Evolutionary conservation across 1,140 invertebrate species (phyloP).

Genomic region (Paralvinella palmiformis): DNA sequence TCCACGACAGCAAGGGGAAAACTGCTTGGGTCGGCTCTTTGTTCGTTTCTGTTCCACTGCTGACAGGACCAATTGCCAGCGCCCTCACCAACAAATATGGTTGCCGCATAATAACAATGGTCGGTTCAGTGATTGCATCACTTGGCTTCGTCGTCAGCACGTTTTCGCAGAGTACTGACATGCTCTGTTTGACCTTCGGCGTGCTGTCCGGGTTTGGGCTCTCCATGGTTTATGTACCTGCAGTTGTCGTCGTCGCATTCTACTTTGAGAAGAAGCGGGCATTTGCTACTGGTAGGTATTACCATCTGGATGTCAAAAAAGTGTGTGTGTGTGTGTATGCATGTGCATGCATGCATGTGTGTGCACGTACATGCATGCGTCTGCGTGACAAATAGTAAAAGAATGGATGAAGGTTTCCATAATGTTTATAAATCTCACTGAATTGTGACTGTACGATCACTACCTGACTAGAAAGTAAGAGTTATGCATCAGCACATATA

Average conservation of each 20-base stretch:
- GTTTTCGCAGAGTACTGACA: conserved; percentile 47
- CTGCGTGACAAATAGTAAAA: too few relatives aligned
- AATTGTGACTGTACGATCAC: too few relatives aligned
- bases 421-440: too few relatives aligned
- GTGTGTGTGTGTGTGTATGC: background rate
- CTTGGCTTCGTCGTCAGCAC: conserved; percentile 76
- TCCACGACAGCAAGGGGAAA: conserved; percentile 45
- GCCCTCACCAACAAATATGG: conserved; percentile 52
- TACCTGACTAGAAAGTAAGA: too few relatives aligned
- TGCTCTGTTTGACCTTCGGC: conserved; percentile 78
- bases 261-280: conserved; percentile 89
- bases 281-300: conserved; percentile 69
- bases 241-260: conserved; percentile 64
- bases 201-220: conserved; percentile 79
- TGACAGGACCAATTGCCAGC: conserved; percentile 20
- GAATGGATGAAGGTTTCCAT: too few relatives aligned
- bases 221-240: conserved; percentile 77
- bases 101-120: conserved; percentile 70
- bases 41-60: conserved; percentile 20
- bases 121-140: conserved; percentile 61
- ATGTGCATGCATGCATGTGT: too few relatives aligned
- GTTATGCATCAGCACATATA: too few relatives aligned
- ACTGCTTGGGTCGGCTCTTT: conserved; percentile 16
- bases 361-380: too few relatives aligned
- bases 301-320: background rate